Percentiles rank a stretch among this genome's conserved stretches.
phyloP scores from a whole-genome alignment of 2,888 invertebrate species.

The Choristoneura rosaceana region DNA sequence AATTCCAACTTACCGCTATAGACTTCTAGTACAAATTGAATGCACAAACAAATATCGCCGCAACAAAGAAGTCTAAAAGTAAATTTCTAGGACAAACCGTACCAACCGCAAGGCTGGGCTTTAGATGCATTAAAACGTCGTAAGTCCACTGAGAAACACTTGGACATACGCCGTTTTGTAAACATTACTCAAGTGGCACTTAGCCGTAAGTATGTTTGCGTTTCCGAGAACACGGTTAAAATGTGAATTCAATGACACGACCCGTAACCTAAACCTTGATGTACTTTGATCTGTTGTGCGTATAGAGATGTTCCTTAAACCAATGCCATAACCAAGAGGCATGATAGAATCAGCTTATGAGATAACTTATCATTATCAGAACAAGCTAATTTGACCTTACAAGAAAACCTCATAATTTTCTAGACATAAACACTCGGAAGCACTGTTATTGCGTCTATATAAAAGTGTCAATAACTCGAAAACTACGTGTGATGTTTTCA shows the following conservation, averaged over 20 bases:
- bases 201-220: constrained; percentile 20
- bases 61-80: constrained; percentile 21
- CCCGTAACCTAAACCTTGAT: constrained; percentile 7
- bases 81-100: constrained; percentile 11
- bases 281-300: neutral
- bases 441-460: no score
- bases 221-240: constrained; percentile 23
- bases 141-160: neutral
- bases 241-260: constrained; percentile 14
- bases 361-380: no score
- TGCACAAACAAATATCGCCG: constrained; percentile 5
- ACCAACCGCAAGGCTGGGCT: neutral
- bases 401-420: no score
- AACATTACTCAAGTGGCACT: neutral
- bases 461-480: no score
- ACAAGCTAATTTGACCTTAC: no score
- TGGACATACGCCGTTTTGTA: neutral
- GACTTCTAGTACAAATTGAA: constrained; percentile 6
- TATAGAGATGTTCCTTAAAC: no score
- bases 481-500: no score
- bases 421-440: no score
- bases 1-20: constrained; percentile 8
- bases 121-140: neutral
- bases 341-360: no score
- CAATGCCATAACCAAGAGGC: no score